Evolutionary conservation across 2,888 invertebrate species (phyloP), one percentile per base, ranked within the genome.

Genomic region (Himalopsyche kuldschensis): DNA sequence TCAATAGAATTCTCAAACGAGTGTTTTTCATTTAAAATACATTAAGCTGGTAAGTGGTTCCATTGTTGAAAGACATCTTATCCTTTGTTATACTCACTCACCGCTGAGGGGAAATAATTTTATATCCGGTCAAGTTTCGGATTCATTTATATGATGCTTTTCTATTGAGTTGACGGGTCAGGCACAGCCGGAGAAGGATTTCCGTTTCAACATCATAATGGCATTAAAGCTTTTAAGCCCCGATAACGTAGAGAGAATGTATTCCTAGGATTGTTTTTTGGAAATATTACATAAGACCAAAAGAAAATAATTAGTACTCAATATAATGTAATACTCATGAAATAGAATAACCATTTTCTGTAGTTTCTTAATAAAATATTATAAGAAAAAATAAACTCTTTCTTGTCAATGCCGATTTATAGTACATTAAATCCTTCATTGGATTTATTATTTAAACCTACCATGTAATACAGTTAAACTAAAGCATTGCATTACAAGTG

Each of bases 181-280:
- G 46, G 17, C 55, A 27, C 63, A 35, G 75, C 31, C 20, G 30
- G 78, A 55, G 47, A 47, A 79, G 82, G 82, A 82, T 82, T 82
- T 82, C 79, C 82, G 32, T 69, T 69, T 79, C 69, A 78, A 79
- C 75, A 82, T 24, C 78, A 82, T 80, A 82, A 82, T 69, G 75
- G 78, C 79, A 31, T 46, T 47, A 82, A 78, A 46, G 82, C 78
- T 63, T 82, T 82, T 82, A 78, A 63, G 48, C 24, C 63, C 30
- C 47, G 24, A n/a, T 31, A 27, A 69, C 79, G 20, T 69, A 10
- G 69, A 69, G 11, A 27, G 20, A 30, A 69, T 30, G 69, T 27
- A 69, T 69, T 30, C 69, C 27, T n/a, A n/a, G n/a, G 69, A 69
- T 30, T 27, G 30, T 69, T 69, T 69, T 69, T 69, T 30, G 27